These are phyloP conservation scores for Lingula anatina DNA, from an alignment of 2,888 invertebrate genomes.

Conservation along the genomic window DNA sequence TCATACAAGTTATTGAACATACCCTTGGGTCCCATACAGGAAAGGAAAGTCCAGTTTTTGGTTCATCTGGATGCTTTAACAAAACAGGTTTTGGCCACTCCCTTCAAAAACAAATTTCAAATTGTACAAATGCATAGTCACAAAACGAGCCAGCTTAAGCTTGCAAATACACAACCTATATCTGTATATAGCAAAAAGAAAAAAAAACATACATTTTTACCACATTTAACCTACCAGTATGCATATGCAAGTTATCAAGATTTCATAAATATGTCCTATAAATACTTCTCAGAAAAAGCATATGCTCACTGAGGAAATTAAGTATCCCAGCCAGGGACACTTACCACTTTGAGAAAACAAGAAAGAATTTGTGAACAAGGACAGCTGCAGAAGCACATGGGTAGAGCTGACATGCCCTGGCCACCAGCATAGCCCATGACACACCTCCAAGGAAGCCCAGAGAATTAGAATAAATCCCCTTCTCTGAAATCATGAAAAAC, in stretches of 20 bases:
- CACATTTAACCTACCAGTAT: too few relatives aligned
- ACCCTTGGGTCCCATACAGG: slow-evolving; percentile 92
- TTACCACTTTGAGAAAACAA: slow-evolving; percentile 92
- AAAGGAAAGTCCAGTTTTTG: too few relatives aligned
- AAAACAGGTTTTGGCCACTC: slow-evolving; percentile 98
- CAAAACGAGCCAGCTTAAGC: too few relatives aligned
- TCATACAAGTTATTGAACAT: slow-evolving; percentile 9
- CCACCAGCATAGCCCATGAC: slow-evolving; percentile 99
- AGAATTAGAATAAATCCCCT: slow-evolving; percentile 98
- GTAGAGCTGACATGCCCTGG: slow-evolving; percentile 95
- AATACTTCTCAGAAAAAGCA: too few relatives aligned
- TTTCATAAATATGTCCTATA: too few relatives aligned
- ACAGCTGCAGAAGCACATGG: slow-evolving; percentile 94
- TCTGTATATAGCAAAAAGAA: too few relatives aligned
- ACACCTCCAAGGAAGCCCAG: slow-evolving; percentile 97
- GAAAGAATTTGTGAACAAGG: slow-evolving; percentile 95
- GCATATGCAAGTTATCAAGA: too few relatives aligned
- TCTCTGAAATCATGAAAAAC: too few relatives aligned
- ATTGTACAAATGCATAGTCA: neutral
- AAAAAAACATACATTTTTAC: too few relatives aligned
- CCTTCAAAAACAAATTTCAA: slow-evolving; percentile 32
- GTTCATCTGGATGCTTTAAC: slow-evolving; percentile 80
- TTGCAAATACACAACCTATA: too few relatives aligned
- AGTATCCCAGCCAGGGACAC: too few relatives aligned
- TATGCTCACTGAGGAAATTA: too few relatives aligned